Evolutionary conservation across 2,113 vertebrate genomes (phyloP), one percentile per base, ranked within the genome.

Genomic region (Thomomys bottae): DNA sequence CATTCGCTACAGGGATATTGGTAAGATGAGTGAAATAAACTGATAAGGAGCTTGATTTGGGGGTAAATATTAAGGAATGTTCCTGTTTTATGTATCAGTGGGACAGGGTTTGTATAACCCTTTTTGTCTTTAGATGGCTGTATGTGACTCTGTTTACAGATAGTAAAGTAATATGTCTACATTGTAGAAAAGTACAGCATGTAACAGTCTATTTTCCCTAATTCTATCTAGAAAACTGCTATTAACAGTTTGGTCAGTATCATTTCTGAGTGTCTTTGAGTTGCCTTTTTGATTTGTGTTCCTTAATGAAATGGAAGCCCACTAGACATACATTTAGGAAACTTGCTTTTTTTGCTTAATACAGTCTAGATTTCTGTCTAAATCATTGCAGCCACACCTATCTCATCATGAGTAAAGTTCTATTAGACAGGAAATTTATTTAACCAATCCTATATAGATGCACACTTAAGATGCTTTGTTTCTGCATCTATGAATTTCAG

Each of bases 281-380:
- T 38, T 68, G 49, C 82, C 34, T 54, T 66, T 32, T 88, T 93
- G 24, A 42, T 34, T 68, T 17, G 21, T 87, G 71, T 78, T 87
- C 84, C 76, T 92, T 75, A 93, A 61, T 91, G 84, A 88, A 84
- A 85, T 42, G 30, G 32, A 92, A 76, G 82, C 6, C 11, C 11
- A 67, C 20, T 49, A 4, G 54, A 26, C 5, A 36, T 54, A 49
- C 57, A 68, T 91, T 92, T 80, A 68, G 88, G 59, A 84, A 80
- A 66, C 70, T 68, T 89, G 30, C 8, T 40, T 84, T 84, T 84
- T 81, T 78, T n/a, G 64, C 57, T 71, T 84, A 78, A n/a, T 30
- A 26, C 34, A 36, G 6, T 71, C 14, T 78, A 6, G 3, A 3
- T 78, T 6, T 78, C 61, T 88, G n/a, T 64, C 77, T 42, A 59